phyloP scores from a whole-genome alignment of 2,888 invertebrate genomes.

The Parapristionchus giblindavisi region DNA sequence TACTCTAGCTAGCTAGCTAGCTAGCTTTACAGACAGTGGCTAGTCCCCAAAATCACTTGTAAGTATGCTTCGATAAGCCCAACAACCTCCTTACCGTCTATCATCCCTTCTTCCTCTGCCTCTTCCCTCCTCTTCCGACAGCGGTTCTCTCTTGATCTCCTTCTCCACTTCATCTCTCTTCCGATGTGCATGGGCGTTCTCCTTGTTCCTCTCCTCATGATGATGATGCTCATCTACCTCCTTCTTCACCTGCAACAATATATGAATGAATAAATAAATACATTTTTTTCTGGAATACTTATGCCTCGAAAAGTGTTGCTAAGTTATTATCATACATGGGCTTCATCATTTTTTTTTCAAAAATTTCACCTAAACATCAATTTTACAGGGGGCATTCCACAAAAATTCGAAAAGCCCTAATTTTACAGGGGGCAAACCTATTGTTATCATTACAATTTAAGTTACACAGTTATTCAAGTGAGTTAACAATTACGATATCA shows the following conservation, averaged over 20 bases:
- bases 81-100: conserved; percentile 12
- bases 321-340: too few relatives aligned
- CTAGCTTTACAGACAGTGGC: background rate
- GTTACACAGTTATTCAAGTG: too few relatives aligned
- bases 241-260: conserved; percentile 11
- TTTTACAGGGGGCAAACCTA: too few relatives aligned
- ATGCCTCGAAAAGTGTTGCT: too few relatives aligned
- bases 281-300: background rate
- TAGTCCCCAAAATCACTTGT: background rate
- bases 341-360: too few relatives aligned
- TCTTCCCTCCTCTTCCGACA: conserved; percentile 12
- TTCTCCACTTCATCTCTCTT: conserved; percentile 22
- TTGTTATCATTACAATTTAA: too few relatives aligned
- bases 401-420: too few relatives aligned
- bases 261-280: background rate
- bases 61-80: background rate
- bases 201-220: conserved; percentile 26
- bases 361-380: too few relatives aligned
- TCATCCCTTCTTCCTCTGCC: conserved; percentile 29
- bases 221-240: conserved; percentile 4
- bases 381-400: too few relatives aligned
- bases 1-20: too few relatives aligned
- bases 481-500: too few relatives aligned
- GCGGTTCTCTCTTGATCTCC: conserved; percentile 14
- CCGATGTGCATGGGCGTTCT: conserved; percentile 12